phyloP scores from a whole-genome alignment of 2,888 invertebrate genomes.

The Orthosia incerta region DNA sequence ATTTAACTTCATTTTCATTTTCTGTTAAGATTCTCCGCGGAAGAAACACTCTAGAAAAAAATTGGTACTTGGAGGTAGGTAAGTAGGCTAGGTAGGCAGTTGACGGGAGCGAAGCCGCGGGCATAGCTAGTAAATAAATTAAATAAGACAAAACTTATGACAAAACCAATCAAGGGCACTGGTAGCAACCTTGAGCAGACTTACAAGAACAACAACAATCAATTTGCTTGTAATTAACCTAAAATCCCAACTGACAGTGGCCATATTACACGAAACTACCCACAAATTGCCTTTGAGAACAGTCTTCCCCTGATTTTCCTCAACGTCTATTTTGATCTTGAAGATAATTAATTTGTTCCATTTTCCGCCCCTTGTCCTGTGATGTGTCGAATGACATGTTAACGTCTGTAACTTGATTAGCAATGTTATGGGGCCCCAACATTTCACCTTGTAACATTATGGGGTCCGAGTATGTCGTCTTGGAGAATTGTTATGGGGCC shows the following conservation, averaged over 20 bases:
- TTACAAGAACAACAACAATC: constrained; percentile 25
- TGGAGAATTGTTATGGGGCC: constrained; percentile 20
- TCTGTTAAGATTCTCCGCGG: background rate
- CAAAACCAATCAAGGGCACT: constrained; percentile 1
- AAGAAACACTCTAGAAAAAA: too few species aligned
- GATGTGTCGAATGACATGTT: constrained; percentile 33
- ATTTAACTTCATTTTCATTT: too few species aligned
- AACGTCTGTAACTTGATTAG: constrained; percentile 50
- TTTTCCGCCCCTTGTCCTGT: constrained; percentile 9
- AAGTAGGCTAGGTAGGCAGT: too few species aligned
- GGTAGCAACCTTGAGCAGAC: background rate
- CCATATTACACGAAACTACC: constrained; percentile 17
- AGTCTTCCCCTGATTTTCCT: constrained; percentile 23
- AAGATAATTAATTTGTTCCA: constrained; percentile 45
- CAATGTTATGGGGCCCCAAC: constrained; percentile 33
- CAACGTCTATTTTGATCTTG: constrained; percentile 20
- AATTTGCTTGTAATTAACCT: constrained; percentile 30
- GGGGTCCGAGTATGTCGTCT: background rate
- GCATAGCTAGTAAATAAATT: background rate
- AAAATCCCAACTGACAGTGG: constrained; percentile 35
- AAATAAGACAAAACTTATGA: background rate
- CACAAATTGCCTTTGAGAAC: constrained; percentile 32
- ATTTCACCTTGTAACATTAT: constrained; percentile 38
- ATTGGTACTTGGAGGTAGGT: too few species aligned
- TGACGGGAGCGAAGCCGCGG: too few species aligned